Conservation (phyloP, 1,140 invertebrate species). For the Glomeris maerens region DNA sequence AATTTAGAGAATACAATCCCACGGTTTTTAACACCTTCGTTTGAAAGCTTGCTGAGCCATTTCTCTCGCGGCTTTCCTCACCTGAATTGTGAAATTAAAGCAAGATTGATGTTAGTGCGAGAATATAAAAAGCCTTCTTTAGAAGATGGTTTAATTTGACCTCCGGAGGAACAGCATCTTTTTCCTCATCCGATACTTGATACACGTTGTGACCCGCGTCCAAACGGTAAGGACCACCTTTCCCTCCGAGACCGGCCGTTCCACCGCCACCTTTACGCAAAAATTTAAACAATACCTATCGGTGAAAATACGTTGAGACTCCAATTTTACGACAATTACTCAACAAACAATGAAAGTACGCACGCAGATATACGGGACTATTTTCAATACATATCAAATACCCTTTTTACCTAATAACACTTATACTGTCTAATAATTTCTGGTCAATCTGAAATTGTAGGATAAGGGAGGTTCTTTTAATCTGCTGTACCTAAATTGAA, state of each 20-base stretch:
- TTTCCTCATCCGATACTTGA: conserved; percentile 78
- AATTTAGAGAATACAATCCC: not conserved
- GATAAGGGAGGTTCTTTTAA: too few species aligned
- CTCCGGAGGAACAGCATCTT: conserved; percentile 76
- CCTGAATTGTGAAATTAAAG: conserved; percentile 24
- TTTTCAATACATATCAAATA: too few species aligned
- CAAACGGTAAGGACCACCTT: conserved; percentile 77
- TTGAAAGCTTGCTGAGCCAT: conserved; percentile 83
- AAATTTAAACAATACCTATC: not conserved
- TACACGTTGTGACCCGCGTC: conserved; percentile 86
- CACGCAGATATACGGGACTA: too few species aligned
- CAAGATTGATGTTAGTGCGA: too few species aligned
- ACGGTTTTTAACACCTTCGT: conserved; percentile 38
- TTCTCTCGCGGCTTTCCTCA: conserved; percentile 73
- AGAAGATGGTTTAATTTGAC: too few species aligned
- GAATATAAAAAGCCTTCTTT: too few species aligned
- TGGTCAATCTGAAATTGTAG: too few species aligned
- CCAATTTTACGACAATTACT: not conserved
- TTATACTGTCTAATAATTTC: too few species aligned
- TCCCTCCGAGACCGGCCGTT: conserved; percentile 85
- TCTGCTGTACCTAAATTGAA: too few species aligned
- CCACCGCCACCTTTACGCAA: conserved; percentile 42
- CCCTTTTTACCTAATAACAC: too few species aligned
- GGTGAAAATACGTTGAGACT: not conserved
- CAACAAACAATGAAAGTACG: too few species aligned